These are phyloP conservation scores for Phytoseiulus persimilis DNA, from an alignment of 2,888 invertebrate genomes.

Conservation along the genomic window DNA sequence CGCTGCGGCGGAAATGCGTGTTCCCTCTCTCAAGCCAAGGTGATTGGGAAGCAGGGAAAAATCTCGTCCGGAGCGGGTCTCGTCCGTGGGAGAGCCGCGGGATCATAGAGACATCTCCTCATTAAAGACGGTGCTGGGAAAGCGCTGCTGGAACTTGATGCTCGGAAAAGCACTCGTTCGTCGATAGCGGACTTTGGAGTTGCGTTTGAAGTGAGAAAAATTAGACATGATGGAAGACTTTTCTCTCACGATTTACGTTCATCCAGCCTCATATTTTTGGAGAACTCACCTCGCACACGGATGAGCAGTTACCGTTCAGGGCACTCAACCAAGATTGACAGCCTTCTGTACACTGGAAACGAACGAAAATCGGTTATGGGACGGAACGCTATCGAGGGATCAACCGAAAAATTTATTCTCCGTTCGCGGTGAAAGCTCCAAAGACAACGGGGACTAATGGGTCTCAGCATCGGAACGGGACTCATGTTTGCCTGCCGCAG, in stretches of 20 bases:
- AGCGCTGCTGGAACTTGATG: neutral
- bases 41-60: too few species aligned
- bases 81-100: neutral
- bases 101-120: neutral
- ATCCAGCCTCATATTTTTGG: too few species aligned
- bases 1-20: too few species aligned
- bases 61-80: neutral
- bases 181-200: too few species aligned
- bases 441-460: too few species aligned
- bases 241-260: too few species aligned
- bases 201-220: too few species aligned
- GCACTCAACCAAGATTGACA: neutral
- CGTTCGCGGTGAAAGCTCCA: too few species aligned
- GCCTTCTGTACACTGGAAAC: constrained; percentile 15
- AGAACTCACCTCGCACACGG: constrained; percentile 19
- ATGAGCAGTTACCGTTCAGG: neutral
- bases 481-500: too few species aligned
- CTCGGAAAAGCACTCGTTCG: neutral
- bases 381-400: neutral
- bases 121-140: neutral
- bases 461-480: neutral
- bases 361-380: neutral
- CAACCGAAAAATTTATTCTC: too few species aligned
- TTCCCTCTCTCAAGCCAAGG: too few species aligned
- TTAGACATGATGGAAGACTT: neutral